Evolutionary conservation across 2,113 vertebrate species (phyloP).

Genomic region (Epinephelus fuscoguttatus): DNA sequence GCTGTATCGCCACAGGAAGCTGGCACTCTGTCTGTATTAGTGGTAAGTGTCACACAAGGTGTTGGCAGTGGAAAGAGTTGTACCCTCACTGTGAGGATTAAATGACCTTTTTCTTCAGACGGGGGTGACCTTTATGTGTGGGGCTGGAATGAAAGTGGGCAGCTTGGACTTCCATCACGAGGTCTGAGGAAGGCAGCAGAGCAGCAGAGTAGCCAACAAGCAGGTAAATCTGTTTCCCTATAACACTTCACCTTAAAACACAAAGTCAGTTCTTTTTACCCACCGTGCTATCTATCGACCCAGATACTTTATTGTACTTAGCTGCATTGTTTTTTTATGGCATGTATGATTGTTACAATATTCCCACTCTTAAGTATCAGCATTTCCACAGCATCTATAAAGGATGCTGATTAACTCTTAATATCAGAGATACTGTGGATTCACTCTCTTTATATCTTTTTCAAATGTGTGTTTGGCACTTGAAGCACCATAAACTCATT

Average conservation of each 20-base stretch:
- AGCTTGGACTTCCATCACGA: slow-evolving; percentile 91
- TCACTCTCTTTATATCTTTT: background rate
- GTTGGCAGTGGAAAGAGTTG: background rate
- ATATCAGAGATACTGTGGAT: background rate
- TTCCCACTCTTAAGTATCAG: background rate
- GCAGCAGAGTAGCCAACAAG: slow-evolving; percentile 29
- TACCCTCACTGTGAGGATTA: background rate
- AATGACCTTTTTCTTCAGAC: slow-evolving; percentile 74
- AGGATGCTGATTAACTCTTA: background rate
- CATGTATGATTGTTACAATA: background rate
- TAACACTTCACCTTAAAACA: background rate
- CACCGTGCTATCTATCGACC: background rate
- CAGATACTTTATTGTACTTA: background rate
- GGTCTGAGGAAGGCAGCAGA: slow-evolving; percentile 61
- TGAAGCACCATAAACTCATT: background rate
- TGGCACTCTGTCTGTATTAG: slow-evolving; percentile 93
- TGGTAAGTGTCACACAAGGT: slow-evolving; percentile 80
- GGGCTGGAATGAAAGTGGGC: slow-evolving; percentile 97
- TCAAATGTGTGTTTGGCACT: background rate
- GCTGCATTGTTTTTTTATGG: background rate
- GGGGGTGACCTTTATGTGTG: slow-evolving; percentile 93
- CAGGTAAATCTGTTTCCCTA: slow-evolving; percentile 48
- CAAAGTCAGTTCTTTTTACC: background rate
- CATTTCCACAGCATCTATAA: background rate
- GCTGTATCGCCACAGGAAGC: slow-evolving; percentile 87